Evolutionary conservation across 2,888 invertebrate species (phyloP).

Genomic region (Mesoligia furuncula): DNA sequence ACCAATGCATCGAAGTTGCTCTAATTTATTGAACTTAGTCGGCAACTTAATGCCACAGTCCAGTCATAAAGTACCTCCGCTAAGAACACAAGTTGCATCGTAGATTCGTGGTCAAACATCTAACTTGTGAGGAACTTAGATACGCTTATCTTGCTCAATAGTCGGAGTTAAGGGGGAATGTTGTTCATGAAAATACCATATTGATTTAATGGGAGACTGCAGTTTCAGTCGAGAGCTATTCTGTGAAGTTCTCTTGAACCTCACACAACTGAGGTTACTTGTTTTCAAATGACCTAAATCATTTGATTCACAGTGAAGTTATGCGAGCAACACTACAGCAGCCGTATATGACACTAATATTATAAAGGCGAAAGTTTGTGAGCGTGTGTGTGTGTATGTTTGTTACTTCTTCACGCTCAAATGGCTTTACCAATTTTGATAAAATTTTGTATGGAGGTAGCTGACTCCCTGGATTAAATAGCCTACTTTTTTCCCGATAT

Average conservation of each 20-base stretch:
- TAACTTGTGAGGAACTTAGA: slow-evolving; percentile 36
- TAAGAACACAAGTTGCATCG: slow-evolving; percentile 57
- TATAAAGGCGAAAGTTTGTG: too few species aligned
- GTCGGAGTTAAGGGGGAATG: not conserved
- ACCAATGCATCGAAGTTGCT: slow-evolving; percentile 50
- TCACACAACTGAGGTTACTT: not conserved
- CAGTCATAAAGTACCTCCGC: slow-evolving; percentile 59
- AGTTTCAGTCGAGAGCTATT: not conserved
- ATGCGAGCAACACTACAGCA: not conserved
- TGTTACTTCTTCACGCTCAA: too few species aligned
- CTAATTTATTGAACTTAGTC: slow-evolving; percentile 60
- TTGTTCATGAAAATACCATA: slow-evolving; percentile 17
- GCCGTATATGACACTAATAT: too few species aligned
- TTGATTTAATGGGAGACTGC: slow-evolving; percentile 6
- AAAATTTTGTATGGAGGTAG: too few species aligned
- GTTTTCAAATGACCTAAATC: not conserved
- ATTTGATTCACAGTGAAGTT: not conserved
- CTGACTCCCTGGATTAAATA: too few species aligned
- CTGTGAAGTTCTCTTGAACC: not conserved
- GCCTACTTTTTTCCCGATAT: too few species aligned
- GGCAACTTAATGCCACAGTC: slow-evolving; percentile 42
- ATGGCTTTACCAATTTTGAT: too few species aligned
- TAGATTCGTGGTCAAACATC: slow-evolving; percentile 52
- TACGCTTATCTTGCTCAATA: slow-evolving; percentile 33
- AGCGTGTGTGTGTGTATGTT: too few species aligned